Conservation (phyloP, 1,140 invertebrate genomes). For the Eurosta solidaginis region DNA sequence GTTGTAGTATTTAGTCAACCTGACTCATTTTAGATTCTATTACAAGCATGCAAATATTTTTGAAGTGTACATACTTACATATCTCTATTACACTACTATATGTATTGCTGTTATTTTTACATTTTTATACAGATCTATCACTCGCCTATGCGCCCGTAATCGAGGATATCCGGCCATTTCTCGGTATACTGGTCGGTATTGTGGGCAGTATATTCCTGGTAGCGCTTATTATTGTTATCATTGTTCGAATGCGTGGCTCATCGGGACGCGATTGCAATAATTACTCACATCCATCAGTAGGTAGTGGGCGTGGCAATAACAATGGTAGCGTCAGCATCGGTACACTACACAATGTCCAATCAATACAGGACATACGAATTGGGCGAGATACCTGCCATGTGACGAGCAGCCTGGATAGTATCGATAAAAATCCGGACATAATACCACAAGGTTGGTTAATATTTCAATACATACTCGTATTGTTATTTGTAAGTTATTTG, state of each 20-base stretch:
- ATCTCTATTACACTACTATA: not conserved
- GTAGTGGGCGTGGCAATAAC: slow-evolving; percentile 32
- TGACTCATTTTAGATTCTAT: too few relatives aligned
- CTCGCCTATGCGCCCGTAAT: slow-evolving; percentile 60
- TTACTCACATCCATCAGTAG: slow-evolving; percentile 65
- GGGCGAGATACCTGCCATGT: slow-evolving; percentile 61
- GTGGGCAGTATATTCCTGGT: slow-evolving; percentile 73
- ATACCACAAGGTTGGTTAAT: slow-evolving; percentile 69
- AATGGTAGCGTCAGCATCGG: slow-evolving; percentile 42
- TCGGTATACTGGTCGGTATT: slow-evolving; percentile 73
- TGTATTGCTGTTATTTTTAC: not conserved
- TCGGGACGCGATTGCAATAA: slow-evolving; percentile 69
- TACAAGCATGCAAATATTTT: too few relatives aligned
- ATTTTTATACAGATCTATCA: slow-evolving; percentile 46
- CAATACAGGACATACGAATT: slow-evolving; percentile 57
- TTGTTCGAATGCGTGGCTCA: slow-evolving; percentile 69
- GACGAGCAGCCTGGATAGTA: slow-evolving; percentile 66
- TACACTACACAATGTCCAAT: slow-evolving; percentile 44
- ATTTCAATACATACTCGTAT: not conserved
- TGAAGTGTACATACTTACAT: not conserved
- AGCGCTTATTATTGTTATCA: slow-evolving; percentile 75
- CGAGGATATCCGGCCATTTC: slow-evolving; percentile 72
- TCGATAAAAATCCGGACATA: slow-evolving; percentile 79
- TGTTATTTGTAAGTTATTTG: too few relatives aligned
- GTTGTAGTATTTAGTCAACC: too few relatives aligned